Evolutionary conservation across 2,888 invertebrate species (phyloP).

Genomic region (Amphipoea oculea): DNA sequence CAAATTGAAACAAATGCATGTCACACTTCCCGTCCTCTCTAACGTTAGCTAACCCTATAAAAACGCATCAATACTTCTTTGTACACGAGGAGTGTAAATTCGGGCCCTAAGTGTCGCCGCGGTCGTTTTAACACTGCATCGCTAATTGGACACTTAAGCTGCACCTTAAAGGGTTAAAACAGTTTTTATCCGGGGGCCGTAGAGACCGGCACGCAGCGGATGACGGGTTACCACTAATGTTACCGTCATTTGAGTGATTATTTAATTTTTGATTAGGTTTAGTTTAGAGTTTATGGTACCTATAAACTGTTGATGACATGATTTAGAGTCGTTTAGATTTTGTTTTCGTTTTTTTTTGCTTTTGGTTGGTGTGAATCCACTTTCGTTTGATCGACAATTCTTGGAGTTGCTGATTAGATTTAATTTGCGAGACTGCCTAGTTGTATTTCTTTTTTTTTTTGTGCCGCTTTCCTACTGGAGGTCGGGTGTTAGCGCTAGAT

Average conservation of each 20-base stretch:
- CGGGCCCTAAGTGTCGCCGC: constrained; percentile 86
- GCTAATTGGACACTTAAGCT: constrained; percentile 89
- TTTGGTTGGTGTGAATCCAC: background rate
- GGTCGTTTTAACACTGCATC: constrained; percentile 88
- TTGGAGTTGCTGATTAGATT: background rate
- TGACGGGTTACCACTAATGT: constrained; percentile 68
- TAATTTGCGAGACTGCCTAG: too few species aligned
- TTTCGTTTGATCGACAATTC: background rate
- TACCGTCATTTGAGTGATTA: constrained; percentile 64
- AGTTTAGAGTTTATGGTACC: constrained; percentile 44
- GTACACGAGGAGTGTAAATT: constrained; percentile 85
- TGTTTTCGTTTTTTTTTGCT: background rate
- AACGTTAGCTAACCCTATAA: constrained; percentile 65
- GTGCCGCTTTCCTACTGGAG: too few species aligned
- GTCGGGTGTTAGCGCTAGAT: too few species aligned
- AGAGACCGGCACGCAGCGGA: constrained; percentile 78
- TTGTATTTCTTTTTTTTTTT: too few species aligned
- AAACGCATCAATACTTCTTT: constrained; percentile 86
- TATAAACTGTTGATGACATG: constrained; percentile 42
- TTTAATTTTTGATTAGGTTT: constrained; percentile 54
- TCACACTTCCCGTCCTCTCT: constrained; percentile 60
- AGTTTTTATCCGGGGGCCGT: constrained; percentile 84
- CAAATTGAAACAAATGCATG: background rate
- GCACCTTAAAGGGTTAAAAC: constrained; percentile 81
- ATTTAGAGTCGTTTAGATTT: background rate